These are phyloP conservation scores for Rugalucina vietnamica DNA, from an alignment of 2,888 invertebrate genomes.

Conservation along the genomic window DNA sequence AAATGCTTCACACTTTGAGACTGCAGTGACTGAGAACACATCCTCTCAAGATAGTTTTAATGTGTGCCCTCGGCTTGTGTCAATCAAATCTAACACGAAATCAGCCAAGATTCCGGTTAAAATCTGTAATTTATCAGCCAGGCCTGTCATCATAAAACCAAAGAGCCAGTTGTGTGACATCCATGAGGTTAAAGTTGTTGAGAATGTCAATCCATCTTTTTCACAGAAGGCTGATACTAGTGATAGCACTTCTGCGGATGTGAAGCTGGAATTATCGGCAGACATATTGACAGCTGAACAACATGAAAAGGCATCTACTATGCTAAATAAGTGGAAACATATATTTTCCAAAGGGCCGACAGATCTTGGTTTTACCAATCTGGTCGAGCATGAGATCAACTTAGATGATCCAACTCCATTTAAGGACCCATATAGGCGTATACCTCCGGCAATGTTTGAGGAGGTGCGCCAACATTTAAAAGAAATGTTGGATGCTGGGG, in stretches of 20 bases:
- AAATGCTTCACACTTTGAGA: not conserved
- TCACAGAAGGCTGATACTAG: not conserved
- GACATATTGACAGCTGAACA: too few relatives aligned
- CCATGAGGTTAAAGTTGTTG: not conserved
- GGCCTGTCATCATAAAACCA: not conserved
- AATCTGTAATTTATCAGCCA: constrained; percentile 16
- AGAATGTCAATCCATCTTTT: not conserved
- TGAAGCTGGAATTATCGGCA: too few relatives aligned
- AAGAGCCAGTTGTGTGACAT: not conserved
- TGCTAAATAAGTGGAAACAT: not conserved
- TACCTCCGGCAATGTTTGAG: constrained; percentile 23
- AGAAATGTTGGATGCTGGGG: constrained; percentile 28
- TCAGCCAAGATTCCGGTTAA: not conserved
- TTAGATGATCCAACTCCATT: constrained; percentile 11
- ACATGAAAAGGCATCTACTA: not conserved
- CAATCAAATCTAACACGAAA: not conserved
- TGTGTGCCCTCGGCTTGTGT: not conserved
- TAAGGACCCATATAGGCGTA: constrained; percentile 5
- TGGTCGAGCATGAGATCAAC: constrained; percentile 25
- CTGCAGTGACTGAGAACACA: not conserved
- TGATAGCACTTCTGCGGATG: not conserved
- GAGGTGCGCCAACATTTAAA: constrained; percentile 32
- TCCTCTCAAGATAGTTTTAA: not conserved
- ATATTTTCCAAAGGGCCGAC: not conserved
- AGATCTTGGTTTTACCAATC: constrained; percentile 18